Evolutionary conservation across 2,888 invertebrate species (phyloP), one percentile per base, ranked within the genome.

Genomic region (Parnassius smintheus): DNA sequence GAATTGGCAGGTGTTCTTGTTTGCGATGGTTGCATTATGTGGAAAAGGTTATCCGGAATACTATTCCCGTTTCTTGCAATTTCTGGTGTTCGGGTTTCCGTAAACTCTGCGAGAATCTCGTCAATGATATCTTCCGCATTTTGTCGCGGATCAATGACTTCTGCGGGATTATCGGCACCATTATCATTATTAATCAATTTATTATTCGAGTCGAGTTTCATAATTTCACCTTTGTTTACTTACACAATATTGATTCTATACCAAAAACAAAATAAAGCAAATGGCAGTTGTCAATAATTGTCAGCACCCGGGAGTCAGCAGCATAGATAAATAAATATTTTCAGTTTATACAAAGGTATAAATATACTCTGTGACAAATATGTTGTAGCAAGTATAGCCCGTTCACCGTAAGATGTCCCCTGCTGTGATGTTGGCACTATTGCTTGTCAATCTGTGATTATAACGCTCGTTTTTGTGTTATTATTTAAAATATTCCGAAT

Each of bases 141-240:
- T 73, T 91, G 91, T 53, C 91, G 82, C 56, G 89, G 86, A 65
- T 90, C 90, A 50, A 85, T 81, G 9, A 85, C 83, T 65, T 90
- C 91, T 66, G 91, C 92, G 1, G 91, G 85, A 42, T 85, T 81
- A 58, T 88, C 89, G 12, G 87, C 77, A 52, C 88, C 85, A 67
- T 83, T 83, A 61, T 90, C 90, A 70, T 82, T 88, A 70, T 85
- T 88, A 68, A 90, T 87, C 83, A 89, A 82, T 73, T 92, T 91
- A 73, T 92, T 89, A 77, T 92, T 92, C 12, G 92, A 90, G 68
- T 92, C 92, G 64, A 92, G 75, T 83, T 91, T 92, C 92, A 92
- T 92, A 72, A 69, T 84, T 78, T 56, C 58, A 60, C 60, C 60
- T 56, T 59, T 62, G 65, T 49, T 51, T 68, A 62, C 67, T 63